Conservation (phyloP, 2,113 vertebrate genomes). For the Promerops cafer region DNA sequence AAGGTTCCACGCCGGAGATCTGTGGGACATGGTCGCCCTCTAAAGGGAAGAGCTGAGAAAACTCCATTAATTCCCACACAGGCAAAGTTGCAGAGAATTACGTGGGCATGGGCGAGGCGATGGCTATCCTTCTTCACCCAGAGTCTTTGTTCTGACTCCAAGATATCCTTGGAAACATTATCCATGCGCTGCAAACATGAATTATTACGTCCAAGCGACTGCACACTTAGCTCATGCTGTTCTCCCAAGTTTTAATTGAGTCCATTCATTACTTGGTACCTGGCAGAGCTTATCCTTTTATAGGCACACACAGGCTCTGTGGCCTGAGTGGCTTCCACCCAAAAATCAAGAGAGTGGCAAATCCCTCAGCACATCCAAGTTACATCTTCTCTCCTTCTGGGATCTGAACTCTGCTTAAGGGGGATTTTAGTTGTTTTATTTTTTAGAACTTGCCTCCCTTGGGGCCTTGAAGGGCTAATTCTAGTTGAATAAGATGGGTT, state of each 20-base stretch:
- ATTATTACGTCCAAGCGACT: background rate
- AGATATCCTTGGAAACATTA: background rate
- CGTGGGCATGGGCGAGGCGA: fast-evolving
- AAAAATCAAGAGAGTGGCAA: background rate
- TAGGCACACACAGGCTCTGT: background rate
- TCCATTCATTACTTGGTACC: background rate
- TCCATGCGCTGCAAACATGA: fast-evolving
- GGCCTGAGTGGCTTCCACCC: background rate
- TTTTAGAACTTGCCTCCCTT: background rate
- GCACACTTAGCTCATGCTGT: background rate
- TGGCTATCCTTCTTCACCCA: background rate
- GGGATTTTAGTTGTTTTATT: background rate
- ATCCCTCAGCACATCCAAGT: background rate
- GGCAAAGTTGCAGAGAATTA: background rate
- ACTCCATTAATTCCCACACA: background rate
- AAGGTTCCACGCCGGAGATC: background rate
- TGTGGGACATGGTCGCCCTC: conserved; percentile 1
- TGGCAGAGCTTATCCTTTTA: background rate
- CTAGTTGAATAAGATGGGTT: background rate
- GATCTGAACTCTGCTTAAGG: background rate
- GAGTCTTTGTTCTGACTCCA: background rate
- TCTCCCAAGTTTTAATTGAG: background rate
- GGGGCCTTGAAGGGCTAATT: background rate
- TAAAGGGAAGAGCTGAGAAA: conserved; percentile 26
- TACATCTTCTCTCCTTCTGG: background rate